Conservation (phyloP, 2,113 vertebrate genomes). For the Tonatia bakeri region DNA sequence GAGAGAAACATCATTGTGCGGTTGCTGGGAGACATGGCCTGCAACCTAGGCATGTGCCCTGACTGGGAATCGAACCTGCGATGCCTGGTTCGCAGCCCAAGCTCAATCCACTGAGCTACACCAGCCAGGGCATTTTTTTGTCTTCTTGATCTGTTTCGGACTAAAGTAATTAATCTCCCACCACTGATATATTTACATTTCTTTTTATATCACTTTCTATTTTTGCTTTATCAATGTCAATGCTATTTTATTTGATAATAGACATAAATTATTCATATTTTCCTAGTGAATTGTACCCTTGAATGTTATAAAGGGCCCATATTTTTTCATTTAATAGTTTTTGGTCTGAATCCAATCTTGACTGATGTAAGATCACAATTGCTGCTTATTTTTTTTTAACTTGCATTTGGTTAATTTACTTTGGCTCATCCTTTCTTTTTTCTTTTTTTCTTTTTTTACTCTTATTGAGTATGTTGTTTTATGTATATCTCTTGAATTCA, state of each 20-base stretch:
- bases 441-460: background rate
- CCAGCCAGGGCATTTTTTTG: too few relatives aligned
- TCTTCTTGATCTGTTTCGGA: background rate
- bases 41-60: too few relatives aligned
- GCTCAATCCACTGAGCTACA: too few relatives aligned
- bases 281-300: background rate
- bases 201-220: background rate
- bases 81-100: too few relatives aligned
- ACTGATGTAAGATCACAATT: background rate
- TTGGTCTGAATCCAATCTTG: background rate
- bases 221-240: slow-evolving; percentile 35
- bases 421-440: background rate
- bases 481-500: background rate
- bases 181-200: background rate
- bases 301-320: background rate
- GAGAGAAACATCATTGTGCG: too few relatives aligned
- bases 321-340: background rate
- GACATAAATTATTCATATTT: slow-evolving; percentile 29
- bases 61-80: too few relatives aligned
- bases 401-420: background rate
- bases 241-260: slow-evolving; percentile 27
- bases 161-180: background rate
- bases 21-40: too few relatives aligned
- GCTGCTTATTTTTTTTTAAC: background rate
- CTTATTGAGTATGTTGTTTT: background rate